Base-by-base conservation (phyloP, 1,140 invertebrate genomes). In the Trigoniulus corallinus region DNA sequence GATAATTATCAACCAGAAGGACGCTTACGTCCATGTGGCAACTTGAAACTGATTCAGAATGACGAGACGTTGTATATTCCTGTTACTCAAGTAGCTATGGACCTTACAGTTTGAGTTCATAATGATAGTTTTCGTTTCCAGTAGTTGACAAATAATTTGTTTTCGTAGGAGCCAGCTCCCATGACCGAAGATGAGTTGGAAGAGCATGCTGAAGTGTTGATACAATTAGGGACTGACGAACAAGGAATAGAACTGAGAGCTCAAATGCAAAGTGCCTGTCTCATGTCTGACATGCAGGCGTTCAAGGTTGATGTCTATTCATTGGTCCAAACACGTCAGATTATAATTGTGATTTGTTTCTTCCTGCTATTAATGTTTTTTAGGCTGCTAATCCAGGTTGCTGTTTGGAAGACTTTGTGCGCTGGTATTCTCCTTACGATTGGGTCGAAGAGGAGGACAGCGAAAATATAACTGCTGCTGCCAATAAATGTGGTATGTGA, bases 241-340 rank as follows among this genome's bases (percentile, higher is more conserved):
- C 79, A 84, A 57, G 84, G 80, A 2, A 81, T 81, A 1, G 80
- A 88, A 64, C 69, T 93, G 43, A 74, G 91, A 44, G 88, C 89
- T 0, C 78, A 82, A 62, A 82, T 97, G 72, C 95, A 98, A 82
- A 91, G 87, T 62, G 88, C 91, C 1, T 89, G 88, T 7, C 69
- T 98, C 7, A 69, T 93, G 2, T 96, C 92, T 0, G 95, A 98
- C 64, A 98, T 98, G 92, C 88, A 98, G 65, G 87, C 92, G 0
- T 98, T 98, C 61, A 97, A 97, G 69, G 79, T 80, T 56, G 44
- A 47, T 4, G 4, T 18, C 4, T 21, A 20, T 4, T 7, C 7
- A 7, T 21, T 21, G 12, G n/a, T n/a, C n/a, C n/a, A n/a, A n/a
- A n/a, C n/a, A n/a, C n/a, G n/a, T 20, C 42, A 21, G 21, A 34